phyloP scores from a whole-genome alignment of 2,888 invertebrate genomes.

The Bedellia somnulentella region DNA sequence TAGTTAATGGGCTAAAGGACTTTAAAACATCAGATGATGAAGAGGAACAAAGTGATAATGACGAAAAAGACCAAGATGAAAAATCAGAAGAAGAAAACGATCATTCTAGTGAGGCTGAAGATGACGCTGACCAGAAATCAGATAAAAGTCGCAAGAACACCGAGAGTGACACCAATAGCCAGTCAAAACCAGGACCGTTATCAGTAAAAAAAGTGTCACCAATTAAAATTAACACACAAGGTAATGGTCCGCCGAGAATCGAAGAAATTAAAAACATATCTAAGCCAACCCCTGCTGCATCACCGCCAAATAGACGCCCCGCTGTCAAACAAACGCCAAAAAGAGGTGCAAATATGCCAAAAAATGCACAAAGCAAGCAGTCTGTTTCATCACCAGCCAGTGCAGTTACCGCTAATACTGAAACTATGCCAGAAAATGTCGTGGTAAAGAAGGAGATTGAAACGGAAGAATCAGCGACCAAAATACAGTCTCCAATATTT shows the following conservation, averaged over 20 bases:
- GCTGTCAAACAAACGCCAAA: conserved; percentile 47
- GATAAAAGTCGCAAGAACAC: not conserved
- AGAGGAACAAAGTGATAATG: conserved; percentile 28
- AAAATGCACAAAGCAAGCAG: not conserved
- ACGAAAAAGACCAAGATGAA: conserved; percentile 20
- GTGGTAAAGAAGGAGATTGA: conserved; percentile 38
- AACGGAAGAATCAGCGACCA: conserved; percentile 11
- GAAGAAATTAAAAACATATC: conserved; percentile 7
- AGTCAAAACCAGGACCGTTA: not conserved
- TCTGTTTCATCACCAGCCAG: conserved; percentile 4
- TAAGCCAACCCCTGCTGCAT: conserved; percentile 15
- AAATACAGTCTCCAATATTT: conserved; percentile 21
- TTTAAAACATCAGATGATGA: conserved; percentile 47
- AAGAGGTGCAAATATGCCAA: conserved; percentile 16
- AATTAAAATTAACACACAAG: too few species aligned
- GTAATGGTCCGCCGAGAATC: not conserved
- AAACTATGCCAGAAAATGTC: conserved; percentile 22
- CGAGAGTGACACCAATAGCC: not conserved
- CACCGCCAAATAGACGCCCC: conserved; percentile 29
- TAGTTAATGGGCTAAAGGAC: conserved; percentile 45
- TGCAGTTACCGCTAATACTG: conserved; percentile 11
- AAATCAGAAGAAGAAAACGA: conserved; percentile 17
- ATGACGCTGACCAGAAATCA: conserved; percentile 8
- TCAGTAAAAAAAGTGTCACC: conserved; percentile 9
- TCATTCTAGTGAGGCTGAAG: conserved; percentile 21